phyloP scores from a whole-genome alignment of 2,797 vertebrate species.

The Pangasius macronema region DNA sequence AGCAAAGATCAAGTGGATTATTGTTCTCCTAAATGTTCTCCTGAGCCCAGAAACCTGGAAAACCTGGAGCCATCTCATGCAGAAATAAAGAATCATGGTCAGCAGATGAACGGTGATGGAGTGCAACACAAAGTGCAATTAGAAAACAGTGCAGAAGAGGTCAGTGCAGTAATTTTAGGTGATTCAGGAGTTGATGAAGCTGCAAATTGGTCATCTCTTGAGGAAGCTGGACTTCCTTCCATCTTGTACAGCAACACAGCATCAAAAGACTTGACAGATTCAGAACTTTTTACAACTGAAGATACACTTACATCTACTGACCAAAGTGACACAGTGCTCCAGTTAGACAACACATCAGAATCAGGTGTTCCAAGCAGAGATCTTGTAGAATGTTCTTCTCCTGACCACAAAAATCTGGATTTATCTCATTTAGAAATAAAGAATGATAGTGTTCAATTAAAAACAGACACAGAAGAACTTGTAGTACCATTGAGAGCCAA shows the following conservation, averaged over 20 bases:
- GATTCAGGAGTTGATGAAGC: constrained; percentile 7
- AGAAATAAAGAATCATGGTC: not conserved
- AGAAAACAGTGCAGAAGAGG: not conserved
- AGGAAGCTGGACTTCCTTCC: constrained; percentile 50
- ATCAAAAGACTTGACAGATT: not conserved
- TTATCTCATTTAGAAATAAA: not conserved
- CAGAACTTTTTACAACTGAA: not conserved
- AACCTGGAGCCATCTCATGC: not conserved
- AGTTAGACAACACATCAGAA: not conserved
- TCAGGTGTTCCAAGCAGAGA: not conserved
- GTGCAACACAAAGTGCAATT: not conserved
- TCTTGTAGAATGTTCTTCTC: constrained; percentile 1
- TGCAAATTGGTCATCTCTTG: not conserved
- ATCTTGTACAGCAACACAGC: too few relatives aligned
- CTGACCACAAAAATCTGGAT: not conserved
- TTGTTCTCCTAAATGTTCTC: not conserved
- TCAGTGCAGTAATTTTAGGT: constrained; percentile 14
- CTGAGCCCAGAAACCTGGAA: not conserved
- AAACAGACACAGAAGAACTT: not conserved
- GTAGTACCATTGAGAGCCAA: not conserved
- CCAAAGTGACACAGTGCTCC: not conserved
- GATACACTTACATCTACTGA: not conserved
- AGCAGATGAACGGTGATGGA: not conserved
- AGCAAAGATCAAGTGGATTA: not conserved
- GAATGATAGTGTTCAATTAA: not conserved